Conservation (phyloP, 92 coral and sea anemone genomes). For the Parazoanthus swiftii region DNA sequence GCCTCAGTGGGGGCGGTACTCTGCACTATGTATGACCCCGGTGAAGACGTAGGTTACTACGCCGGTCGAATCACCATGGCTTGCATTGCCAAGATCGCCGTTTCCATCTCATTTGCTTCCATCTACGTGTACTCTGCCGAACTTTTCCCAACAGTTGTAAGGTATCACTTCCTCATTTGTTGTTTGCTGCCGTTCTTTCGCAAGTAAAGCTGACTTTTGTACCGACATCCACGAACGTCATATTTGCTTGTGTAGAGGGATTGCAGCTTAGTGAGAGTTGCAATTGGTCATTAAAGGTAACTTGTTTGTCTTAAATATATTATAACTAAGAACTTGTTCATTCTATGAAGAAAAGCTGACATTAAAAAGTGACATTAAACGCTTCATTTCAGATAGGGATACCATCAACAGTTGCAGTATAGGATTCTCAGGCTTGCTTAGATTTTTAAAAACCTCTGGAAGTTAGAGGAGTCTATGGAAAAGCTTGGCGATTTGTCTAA, state of each 20-base stretch:
- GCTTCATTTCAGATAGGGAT: too few species aligned
- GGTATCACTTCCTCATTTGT: conserved; percentile 19
- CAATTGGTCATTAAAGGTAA: too few species aligned
- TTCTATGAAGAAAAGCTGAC: too few species aligned
- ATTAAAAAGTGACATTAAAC: too few species aligned
- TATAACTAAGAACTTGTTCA: too few species aligned
- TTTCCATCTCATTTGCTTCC: conserved; percentile 50
- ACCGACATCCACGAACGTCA: neutral
- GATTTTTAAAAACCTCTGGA: too few species aligned
- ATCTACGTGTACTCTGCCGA: conserved; percentile 41
- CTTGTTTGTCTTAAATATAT: too few species aligned
- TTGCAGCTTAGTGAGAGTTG: too few species aligned
- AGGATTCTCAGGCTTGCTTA: too few species aligned
- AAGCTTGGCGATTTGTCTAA: neutral
- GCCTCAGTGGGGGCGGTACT: conserved; percentile 77
- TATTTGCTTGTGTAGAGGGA: neutral
- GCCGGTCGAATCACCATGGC: conserved; percentile 63
- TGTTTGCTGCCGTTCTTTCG: neutral
- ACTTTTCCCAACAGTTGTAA: conserved; percentile 53
- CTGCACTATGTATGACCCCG: conserved; percentile 67
- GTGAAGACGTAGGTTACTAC: conserved; percentile 57
- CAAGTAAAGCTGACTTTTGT: neutral
- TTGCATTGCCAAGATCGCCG: conserved; percentile 47
- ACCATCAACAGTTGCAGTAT: too few species aligned
- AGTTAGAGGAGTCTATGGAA: too few species aligned